Base-by-base conservation (phyloP, 2,797 vertebrate species). In the Chromis chromis region DNA sequence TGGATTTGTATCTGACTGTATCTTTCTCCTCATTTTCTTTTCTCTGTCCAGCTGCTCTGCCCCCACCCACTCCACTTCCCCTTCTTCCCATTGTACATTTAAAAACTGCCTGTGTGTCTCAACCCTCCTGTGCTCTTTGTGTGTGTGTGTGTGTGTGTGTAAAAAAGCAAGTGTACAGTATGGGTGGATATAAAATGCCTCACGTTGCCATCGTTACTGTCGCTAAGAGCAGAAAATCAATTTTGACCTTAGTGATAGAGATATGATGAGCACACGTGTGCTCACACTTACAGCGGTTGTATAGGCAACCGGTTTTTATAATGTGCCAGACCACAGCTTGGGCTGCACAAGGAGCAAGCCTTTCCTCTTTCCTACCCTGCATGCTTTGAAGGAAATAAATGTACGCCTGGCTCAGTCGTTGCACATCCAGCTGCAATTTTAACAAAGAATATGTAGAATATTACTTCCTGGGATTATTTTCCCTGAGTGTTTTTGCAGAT, bases 141-240 rank as follows among this genome's bases (percentile, higher is more conserved):
- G 67, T 46, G 25, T 64, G 0, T 54, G n/a, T 31, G 22, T 12
- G 52, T 59, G 39, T 58, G 28, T 61, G 21, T 55, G 4, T 68
- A 44, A 46, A 31, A 31, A 42, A 42, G 40, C 40, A 42, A 49
- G 24, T 67, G 31, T 57, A 82, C 72, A 61, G 75, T 72, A 65
- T 4, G 33, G 48, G 22, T 61, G 56, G 65, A 62, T 81, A 75
- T 82, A 69, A 1, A 73, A 64, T 63, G 63, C 55, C 33, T 42
- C 10, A 10, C 16, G 82, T 91, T 91, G 55, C 87, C 76, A 87
- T 84, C 74, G 86, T 59, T 64, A 84, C 79, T 48, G 65, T 76
- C 79, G 64, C 82, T 70, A 71, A 78, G 81, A 74, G 70, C 36
- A 82, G 78, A 86, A 89, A 91, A 90, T 87, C 82, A 82, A 83